Percentiles rank a stretch among this genome's conserved stretches.
These are phyloP conservation scores for Xiphophorus hellerii DNA, from an alignment of 2,113 vertebrate genomes.

Conservation along the genomic window DNA sequence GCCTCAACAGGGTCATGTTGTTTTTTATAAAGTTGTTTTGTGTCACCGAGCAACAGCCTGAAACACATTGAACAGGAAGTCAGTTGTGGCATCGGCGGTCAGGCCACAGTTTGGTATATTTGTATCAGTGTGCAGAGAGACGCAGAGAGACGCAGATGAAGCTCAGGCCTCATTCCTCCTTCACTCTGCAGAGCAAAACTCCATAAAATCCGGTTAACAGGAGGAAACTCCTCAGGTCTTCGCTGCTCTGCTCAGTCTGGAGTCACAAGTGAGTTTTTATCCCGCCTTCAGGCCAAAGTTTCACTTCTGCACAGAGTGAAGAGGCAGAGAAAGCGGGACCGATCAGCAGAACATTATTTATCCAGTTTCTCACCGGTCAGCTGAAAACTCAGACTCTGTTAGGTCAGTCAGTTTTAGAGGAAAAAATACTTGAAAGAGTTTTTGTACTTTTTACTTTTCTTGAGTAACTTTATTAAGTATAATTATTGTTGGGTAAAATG, in stretches of 20 bases:
- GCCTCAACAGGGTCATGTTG: constrained; percentile 51
- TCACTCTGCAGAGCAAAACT: background rate
- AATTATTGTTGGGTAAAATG: too few relatives aligned
- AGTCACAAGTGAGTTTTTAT: constrained; percentile 16
- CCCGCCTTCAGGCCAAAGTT: constrained; percentile 51
- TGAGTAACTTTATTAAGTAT: too few relatives aligned
- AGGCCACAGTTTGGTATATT: constrained; percentile 74
- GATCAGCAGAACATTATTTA: background rate
- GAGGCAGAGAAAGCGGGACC: constrained; percentile 10
- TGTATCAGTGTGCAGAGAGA: constrained; percentile 70
- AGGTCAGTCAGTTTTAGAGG: too few relatives aligned
- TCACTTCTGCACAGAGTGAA: constrained; percentile 73
- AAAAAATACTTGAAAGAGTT: too few relatives aligned
- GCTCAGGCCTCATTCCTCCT: constrained; percentile 23
- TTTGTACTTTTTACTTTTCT: too few relatives aligned
- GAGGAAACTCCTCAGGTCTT: background rate
- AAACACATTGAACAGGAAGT: constrained; percentile 82
- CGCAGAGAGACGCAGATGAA: constrained; percentile 45
- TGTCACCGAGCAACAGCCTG: constrained; percentile 72
- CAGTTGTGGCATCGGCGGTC: constrained; percentile 80
- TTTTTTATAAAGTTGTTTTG: constrained; percentile 51
- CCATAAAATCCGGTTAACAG: background rate
- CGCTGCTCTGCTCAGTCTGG: constrained; percentile 18
- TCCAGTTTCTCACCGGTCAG: too few relatives aligned
- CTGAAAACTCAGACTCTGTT: background rate